phyloP scores from a whole-genome alignment of 1,140 invertebrate genomes.

The Drusus annulatus region DNA sequence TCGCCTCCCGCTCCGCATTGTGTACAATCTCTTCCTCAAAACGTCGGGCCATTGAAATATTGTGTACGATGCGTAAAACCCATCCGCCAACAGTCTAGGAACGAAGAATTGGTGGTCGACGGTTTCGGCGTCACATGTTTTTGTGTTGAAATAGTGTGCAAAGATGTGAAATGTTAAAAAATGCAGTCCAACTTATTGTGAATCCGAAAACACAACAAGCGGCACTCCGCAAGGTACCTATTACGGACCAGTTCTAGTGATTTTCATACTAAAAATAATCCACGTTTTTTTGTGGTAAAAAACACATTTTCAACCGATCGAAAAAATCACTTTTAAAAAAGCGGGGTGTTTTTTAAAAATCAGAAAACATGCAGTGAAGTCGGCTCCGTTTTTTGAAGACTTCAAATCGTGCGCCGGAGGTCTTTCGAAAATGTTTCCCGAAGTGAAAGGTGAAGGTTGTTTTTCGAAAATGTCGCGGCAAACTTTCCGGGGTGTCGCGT shows the following conservation, averaged over 20 bases:
- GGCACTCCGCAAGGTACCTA: too few relatives aligned
- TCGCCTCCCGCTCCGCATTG: too few relatives aligned
- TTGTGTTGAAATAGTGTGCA: neutral
- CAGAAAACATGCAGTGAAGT: neutral
- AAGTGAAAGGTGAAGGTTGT: neutral
- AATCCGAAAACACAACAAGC: too few relatives aligned
- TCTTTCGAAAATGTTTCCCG: neutral
- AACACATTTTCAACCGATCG: too few relatives aligned
- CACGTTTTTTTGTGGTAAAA: neutral
- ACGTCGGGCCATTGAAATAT: too few relatives aligned
- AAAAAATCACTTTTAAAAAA: neutral
- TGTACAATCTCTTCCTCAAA: too few relatives aligned
- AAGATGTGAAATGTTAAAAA: constrained; percentile 8
- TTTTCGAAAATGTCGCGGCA: neutral
- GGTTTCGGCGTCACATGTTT: neutral
- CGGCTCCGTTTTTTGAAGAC: neutral
- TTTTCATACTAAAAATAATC: neutral
- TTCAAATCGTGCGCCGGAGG: neutral
- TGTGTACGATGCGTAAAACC: too few relatives aligned
- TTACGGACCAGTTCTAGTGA: neutral
- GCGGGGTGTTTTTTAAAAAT: neutral
- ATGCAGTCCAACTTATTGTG: neutral
- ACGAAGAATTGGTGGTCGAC: too few relatives aligned
- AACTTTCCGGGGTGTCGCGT: neutral
- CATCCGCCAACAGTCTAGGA: too few relatives aligned